Evolutionary conservation across 2,888 invertebrate species (phyloP).

Genomic region (Cephus runcator): DNA sequence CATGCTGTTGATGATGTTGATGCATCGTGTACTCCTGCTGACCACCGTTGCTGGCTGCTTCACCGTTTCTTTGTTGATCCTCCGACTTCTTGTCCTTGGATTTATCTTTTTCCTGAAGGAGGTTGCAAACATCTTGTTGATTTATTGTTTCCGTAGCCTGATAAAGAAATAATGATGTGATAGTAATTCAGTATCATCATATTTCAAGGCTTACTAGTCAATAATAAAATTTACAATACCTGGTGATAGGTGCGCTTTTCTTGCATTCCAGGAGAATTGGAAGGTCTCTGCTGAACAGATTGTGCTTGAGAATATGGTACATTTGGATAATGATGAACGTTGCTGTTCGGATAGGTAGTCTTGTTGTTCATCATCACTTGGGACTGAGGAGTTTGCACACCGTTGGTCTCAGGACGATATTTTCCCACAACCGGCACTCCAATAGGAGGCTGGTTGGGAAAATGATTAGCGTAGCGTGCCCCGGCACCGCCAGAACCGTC

Average conservation of each 20-base stretch:
- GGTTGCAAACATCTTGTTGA: constrained; percentile 61
- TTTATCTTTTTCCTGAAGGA: constrained; percentile 61
- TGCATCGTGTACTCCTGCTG: constrained; percentile 70
- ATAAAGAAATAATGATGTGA: constrained; percentile 29
- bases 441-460: constrained; percentile 69
- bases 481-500: constrained; percentile 67
- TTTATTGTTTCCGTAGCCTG: constrained; percentile 57
- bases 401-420: constrained; percentile 66
- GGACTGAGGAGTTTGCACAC: constrained; percentile 58
- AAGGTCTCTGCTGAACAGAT: constrained; percentile 59
- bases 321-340: constrained; percentile 62
- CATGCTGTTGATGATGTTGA: constrained; percentile 64
- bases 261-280: constrained; percentile 61
- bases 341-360: constrained; percentile 59
- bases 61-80: constrained; percentile 64
- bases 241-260: constrained; percentile 63
- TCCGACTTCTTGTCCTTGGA: constrained; percentile 57
- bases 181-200: not conserved
- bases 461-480: constrained; percentile 66
- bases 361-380: constrained; percentile 65
- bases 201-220: not conserved
- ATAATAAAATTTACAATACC: constrained; percentile 35
- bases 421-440: constrained; percentile 72
- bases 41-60: constrained; percentile 67
- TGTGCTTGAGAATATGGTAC: constrained; percentile 62